Base-by-base conservation (phyloP, 2,113 vertebrate species). In the Eretmochelys imbricata region DNA sequence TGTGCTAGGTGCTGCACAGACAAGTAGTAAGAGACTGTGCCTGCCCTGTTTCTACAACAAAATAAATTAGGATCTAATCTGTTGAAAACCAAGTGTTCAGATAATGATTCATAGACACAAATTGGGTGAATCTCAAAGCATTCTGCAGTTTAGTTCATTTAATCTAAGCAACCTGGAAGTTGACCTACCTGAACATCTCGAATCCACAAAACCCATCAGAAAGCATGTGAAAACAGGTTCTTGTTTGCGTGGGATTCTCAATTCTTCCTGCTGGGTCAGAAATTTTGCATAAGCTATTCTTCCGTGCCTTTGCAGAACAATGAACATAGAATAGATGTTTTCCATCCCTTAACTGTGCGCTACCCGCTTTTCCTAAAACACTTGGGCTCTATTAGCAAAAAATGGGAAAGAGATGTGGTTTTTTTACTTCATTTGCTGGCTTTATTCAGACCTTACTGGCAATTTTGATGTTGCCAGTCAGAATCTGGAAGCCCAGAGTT, bases 371-470 rank as follows among this genome's bases (percentile, higher is more conserved):
- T 79, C 79, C 72, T 76, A 46, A 76, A 25, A 25, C 20, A 25
- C 22, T 76, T 13, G 27, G 7, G 62, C 62, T 35, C 62, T n/a
- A 8, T 25, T 76, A 76, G 22, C 65, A 42, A 75, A 75, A 38
- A 75, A 75, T 38, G 69, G 9, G 31, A 38, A 20, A 38, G 11
- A 25, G 19, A 38, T 75, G 38, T 38, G 42, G 42, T 42, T 42
- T 76, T 10, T 46, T 76, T 76, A 76, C 10, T 46, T 55, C 11
- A 17, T 85, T 12, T 25, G 8, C 46, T 14, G 72, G 10, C 4
- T n/a, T 88, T 49, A 9, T 0, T n/a, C 10, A 38, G 80, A 48
- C 8, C 24, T 16, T 1, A 0, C 50, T 59, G 72, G 82, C 38
- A 22, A 10, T 5, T 17, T 35, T 27, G 13, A 3, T 80, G 6